phyloP scores from a whole-genome alignment of 2,797 vertebrate genomes.

The Fundulus diaphanus region DNA sequence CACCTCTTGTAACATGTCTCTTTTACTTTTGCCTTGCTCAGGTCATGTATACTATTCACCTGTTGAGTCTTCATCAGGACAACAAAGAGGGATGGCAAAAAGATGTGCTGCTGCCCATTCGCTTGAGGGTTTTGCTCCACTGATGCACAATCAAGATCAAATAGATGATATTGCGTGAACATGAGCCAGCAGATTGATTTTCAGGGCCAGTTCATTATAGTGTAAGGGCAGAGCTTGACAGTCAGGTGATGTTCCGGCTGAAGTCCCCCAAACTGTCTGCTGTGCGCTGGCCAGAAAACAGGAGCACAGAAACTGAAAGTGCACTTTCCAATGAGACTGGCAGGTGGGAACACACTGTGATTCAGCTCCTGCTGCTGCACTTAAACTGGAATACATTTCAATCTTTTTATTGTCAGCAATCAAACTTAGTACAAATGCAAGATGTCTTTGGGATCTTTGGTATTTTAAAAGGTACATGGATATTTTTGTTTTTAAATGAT shows the following conservation, averaged over 20 bases:
- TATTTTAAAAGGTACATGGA: background rate
- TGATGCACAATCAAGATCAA: conserved; percentile 75
- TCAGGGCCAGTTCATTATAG: conserved; percentile 65
- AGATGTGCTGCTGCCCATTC: conserved; percentile 63
- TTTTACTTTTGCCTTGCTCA: conserved; percentile 63
- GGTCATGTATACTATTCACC: conserved; percentile 70
- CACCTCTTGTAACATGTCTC: conserved; percentile 68
- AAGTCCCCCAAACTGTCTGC: conserved; percentile 56
- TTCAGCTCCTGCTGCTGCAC: conserved; percentile 23
- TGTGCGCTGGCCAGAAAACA: conserved; percentile 45
- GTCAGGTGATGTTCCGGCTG: conserved; percentile 67
- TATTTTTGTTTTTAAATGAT: background rate
- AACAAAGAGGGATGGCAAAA: conserved; percentile 67
- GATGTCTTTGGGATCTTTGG: background rate
- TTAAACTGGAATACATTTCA: conserved; percentile 37
- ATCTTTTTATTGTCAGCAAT: conserved; percentile 28
- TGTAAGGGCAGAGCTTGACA: conserved; percentile 67
- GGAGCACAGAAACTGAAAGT: conserved; percentile 26
- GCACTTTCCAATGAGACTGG: conserved; percentile 29
- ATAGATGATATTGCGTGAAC: conserved; percentile 66
- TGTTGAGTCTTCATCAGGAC: conserved; percentile 60
- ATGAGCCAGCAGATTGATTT: conserved; percentile 70
- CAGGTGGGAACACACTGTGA: conserved; percentile 55
- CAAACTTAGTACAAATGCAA: conserved; percentile 6
- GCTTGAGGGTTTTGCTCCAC: conserved; percentile 62